Conservation (phyloP, 2,113 vertebrate species). For the Ondatra zibethicus region DNA sequence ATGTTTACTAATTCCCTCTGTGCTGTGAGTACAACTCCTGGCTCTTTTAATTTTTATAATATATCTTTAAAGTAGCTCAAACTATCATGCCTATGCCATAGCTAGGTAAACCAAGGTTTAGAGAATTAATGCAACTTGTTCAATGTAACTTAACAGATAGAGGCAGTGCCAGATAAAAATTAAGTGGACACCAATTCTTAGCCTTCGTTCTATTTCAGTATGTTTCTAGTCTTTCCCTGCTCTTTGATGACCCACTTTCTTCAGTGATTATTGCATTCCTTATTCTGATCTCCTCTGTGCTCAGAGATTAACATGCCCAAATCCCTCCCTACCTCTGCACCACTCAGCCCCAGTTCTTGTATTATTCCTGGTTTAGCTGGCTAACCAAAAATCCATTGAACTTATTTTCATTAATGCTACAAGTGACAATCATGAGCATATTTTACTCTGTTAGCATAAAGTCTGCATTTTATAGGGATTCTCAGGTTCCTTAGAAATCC, state of each 20-base stretch:
- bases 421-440: neutral
- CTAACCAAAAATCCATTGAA: neutral
- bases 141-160: neutral
- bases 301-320: neutral
- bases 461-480: constrained; percentile 32
- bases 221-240: neutral
- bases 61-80: neutral
- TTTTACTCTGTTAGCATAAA: neutral
- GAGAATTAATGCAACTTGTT: neutral
- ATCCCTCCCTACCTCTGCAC: neutral
- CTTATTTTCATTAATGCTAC: neutral
- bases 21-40: neutral
- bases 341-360: neutral
- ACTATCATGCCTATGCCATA: neutral
- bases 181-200: neutral
- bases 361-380: neutral
- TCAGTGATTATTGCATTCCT: neutral
- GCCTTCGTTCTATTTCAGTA: neutral
- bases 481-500: neutral
- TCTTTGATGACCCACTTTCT: neutral
- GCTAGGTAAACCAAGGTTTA: neutral
- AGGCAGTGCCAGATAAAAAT: neutral
- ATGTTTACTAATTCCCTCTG: neutral
- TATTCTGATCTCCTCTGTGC: neutral
- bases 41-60: neutral